These are phyloP conservation scores for Casuarius casuarius DNA, from an alignment of 2,113 vertebrate species.

Conservation along the genomic window DNA sequence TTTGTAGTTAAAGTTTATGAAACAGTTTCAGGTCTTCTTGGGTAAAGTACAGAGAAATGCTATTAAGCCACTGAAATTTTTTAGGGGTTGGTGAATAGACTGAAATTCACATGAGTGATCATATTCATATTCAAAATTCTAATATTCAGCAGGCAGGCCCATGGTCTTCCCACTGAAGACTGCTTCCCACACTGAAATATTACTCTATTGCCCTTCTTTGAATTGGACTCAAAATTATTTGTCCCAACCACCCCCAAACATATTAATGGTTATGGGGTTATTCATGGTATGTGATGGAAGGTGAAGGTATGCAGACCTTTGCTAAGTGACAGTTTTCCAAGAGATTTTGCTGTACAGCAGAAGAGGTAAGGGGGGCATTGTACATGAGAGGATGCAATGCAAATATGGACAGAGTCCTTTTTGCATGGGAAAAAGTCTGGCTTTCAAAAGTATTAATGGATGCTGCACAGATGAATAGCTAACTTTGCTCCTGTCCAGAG, in stretches of 20 bases:
- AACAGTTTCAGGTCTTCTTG: not conserved
- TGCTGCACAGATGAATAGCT: not conserved
- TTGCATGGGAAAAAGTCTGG: not conserved
- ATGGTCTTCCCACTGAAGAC: not conserved
- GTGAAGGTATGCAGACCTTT: not conserved
- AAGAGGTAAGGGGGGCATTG: not conserved
- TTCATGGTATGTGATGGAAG: not conserved
- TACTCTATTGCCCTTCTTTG: not conserved
- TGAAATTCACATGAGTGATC: not conserved
- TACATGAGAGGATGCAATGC: accelerated
- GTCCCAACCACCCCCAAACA: not conserved
- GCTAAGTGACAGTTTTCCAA: not conserved
- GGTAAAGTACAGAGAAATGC: not conserved
- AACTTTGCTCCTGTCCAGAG: not conserved
- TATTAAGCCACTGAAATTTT: not conserved
- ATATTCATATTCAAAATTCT: not conserved
- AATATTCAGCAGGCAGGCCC: too few species aligned
- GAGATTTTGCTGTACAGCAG: not conserved
- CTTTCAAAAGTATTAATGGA: not conserved
- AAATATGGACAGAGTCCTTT: not conserved
- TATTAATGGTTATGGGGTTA: not conserved
- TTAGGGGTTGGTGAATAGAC: not conserved
- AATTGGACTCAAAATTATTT: not conserved
- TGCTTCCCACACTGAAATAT: not conserved
- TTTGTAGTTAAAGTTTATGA: not conserved